Evolutionary conservation across 2,797 vertebrate species (phyloP), one percentile per base, ranked within the genome.

Genomic region (Cossypha caffra): DNA sequence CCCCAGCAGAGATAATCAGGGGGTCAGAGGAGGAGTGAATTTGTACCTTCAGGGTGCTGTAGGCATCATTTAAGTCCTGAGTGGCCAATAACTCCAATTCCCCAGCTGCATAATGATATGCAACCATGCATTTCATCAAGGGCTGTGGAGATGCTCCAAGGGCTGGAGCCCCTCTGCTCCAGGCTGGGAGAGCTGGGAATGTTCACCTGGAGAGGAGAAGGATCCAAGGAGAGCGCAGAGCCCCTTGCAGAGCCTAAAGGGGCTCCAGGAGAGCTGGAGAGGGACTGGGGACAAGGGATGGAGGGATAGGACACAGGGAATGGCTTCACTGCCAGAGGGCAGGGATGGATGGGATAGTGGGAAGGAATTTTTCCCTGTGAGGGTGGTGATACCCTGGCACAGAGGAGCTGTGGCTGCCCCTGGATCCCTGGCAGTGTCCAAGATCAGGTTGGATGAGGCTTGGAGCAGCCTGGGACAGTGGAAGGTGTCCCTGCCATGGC

Each of bases 281-380:
- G 23, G 31, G 31, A n/a, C 31, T 42, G 0, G 20, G 37, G 10
- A 37, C 16, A 45, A 37, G 28, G 33, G 1, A 2, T 37, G 42
- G 26, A 35, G 21, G 1, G 28, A 21, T 35, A 62, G 35, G 8
- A 55, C 6, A 6, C 2, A 0, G 20, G 25, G 26, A 68, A 55
- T 55, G 48, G 11, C 7, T 75, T 35, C 5, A 25, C 0, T 42
- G 5, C 2, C 31, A 62, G 7, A 55, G 17, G 7, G 7, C 4
- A 48, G 21, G 7, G 9, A 0, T 6, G 0, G 50, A 9, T 69
- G 37, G 28, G 14, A 63, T 1, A 13, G 3, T 57, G 28, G 16
- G 71, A 62, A n/a, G 19, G 5, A 63, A 69, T 50, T 50, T 1
- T 0, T 20, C 0, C 0, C 16, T 82, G 2, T 0, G 35, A 62